A percentile compares a stretch with the other conserved stretches of the same genome.
These are phyloP conservation scores for Catocala sponsa DNA, from an alignment of 2,888 invertebrate species.

Conservation along the genomic window DNA sequence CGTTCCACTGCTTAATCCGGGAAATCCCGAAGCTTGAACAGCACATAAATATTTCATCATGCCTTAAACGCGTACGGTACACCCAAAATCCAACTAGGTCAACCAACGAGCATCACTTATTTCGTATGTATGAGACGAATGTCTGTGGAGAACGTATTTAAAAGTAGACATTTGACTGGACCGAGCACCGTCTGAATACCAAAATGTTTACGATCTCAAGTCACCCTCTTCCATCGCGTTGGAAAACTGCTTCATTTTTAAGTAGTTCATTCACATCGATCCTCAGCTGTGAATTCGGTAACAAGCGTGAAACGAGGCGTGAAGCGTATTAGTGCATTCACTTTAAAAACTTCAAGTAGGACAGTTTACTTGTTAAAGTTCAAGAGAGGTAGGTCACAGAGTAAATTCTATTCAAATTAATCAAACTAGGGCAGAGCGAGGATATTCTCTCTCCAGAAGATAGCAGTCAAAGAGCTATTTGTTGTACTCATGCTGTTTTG, in stretches of 20 bases:
- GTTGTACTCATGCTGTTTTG: too few species aligned
- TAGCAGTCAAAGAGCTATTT: too few species aligned
- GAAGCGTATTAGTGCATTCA: background rate
- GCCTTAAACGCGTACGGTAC: constrained; percentile 34
- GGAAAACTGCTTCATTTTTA: constrained; percentile 34
- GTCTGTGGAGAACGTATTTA: constrained; percentile 73
- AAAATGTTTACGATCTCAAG: constrained; percentile 52
- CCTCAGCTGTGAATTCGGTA: background rate
- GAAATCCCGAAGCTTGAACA: constrained; percentile 13
- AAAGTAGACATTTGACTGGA: constrained; percentile 76
- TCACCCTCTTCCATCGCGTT: background rate
- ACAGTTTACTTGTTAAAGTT: too few species aligned
- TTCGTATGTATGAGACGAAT: constrained; percentile 80
- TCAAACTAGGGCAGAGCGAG: too few species aligned
- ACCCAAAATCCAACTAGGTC: constrained; percentile 60
- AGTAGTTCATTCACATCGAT: constrained; percentile 22
- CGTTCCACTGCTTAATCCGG: constrained; percentile 11
- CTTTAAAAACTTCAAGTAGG: too few species aligned
- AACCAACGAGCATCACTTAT: constrained; percentile 63
- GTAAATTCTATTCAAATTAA: background rate
- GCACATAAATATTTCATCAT: constrained; percentile 35
- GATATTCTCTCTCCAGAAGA: too few species aligned
- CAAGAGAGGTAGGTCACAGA: background rate
- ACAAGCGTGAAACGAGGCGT: background rate
- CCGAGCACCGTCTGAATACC: constrained; percentile 68